These are phyloP conservation scores for Cygnus atratus DNA, from an alignment of 2,113 vertebrate genomes.

Conservation along the genomic window DNA sequence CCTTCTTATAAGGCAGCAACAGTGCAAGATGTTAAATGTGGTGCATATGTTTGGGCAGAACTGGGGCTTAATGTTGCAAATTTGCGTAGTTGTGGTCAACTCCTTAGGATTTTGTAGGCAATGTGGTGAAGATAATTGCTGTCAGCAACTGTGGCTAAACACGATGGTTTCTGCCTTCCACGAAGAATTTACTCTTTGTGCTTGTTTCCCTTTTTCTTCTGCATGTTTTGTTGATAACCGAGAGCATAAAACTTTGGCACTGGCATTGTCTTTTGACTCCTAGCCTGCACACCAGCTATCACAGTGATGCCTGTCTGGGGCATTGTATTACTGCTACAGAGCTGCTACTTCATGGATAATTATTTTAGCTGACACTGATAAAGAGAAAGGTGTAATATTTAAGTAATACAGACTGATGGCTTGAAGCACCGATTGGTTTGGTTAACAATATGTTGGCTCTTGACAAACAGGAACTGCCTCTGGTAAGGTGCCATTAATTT, in stretches of 20 bases:
- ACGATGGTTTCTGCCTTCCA: background rate
- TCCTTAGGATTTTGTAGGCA: background rate
- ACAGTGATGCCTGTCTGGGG: background rate
- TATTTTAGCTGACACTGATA: background rate
- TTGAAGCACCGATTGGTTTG: background rate
- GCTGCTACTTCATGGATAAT: background rate
- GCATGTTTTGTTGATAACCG: background rate
- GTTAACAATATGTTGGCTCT: background rate
- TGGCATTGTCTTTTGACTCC: background rate
- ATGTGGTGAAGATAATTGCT: background rate
- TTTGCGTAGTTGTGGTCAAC: background rate
- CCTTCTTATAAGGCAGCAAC: background rate
- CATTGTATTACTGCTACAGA: background rate
- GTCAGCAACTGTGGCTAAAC: background rate
- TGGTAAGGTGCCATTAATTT: background rate
- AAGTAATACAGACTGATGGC: background rate
- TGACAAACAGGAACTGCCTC: background rate
- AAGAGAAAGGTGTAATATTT: background rate
- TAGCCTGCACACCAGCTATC: background rate
- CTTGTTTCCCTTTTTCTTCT: background rate
- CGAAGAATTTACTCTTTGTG: background rate
- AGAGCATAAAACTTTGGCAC: accelerated
- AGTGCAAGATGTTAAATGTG: background rate
- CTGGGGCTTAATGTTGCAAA: background rate
- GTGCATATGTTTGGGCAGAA: background rate